A percentile compares a stretch with the other conserved stretches of the same genome.
These are phyloP conservation scores for Leucophenga maculata DNA, from an alignment of 2,888 invertebrate species.

Conservation along the genomic window DNA sequence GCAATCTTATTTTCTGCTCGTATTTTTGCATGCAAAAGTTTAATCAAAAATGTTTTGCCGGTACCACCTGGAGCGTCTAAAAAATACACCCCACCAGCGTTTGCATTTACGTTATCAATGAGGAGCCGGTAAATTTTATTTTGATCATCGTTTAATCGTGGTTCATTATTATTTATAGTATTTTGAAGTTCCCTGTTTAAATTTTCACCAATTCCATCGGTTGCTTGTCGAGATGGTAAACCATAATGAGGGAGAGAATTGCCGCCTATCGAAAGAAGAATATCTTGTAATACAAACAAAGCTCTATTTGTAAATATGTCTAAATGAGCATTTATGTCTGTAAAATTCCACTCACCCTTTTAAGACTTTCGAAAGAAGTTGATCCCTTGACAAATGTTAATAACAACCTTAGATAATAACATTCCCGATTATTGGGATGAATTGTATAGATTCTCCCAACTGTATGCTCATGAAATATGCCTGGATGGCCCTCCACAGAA, in stretches of 20 bases:
- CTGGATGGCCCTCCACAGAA: too few species aligned
- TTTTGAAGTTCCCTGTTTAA: neutral
- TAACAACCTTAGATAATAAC: slow-evolving; percentile 32
- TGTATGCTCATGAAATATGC: neutral
- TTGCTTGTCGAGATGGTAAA: too few species aligned
- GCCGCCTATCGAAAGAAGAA: neutral
- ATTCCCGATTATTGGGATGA: slow-evolving; percentile 41
- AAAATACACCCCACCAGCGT: neutral
- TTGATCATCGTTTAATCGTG: too few species aligned
- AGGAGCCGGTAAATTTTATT: too few species aligned
- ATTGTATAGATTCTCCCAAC: slow-evolving; percentile 61
- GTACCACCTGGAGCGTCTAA: slow-evolving; percentile 11
- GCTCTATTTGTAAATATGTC: slow-evolving; percentile 23
- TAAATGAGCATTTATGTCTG: slow-evolving; percentile 29
- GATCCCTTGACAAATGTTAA: slow-evolving; percentile 24
- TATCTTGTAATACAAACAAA: neutral
- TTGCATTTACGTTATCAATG: slow-evolving; percentile 21
- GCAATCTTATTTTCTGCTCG: too few species aligned
- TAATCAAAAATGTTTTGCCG: slow-evolving; percentile 69
- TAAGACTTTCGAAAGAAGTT: slow-evolving; percentile 26
- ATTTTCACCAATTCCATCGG: too few species aligned
- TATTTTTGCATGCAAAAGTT: slow-evolving; percentile 49
- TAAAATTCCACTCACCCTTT: slow-evolving; percentile 30
- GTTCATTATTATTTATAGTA: too few species aligned
- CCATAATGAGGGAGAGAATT: neutral